Conservation (phyloP, 64 coral and sea anemone species). For the Dendrophyllia cribrosa region DNA sequence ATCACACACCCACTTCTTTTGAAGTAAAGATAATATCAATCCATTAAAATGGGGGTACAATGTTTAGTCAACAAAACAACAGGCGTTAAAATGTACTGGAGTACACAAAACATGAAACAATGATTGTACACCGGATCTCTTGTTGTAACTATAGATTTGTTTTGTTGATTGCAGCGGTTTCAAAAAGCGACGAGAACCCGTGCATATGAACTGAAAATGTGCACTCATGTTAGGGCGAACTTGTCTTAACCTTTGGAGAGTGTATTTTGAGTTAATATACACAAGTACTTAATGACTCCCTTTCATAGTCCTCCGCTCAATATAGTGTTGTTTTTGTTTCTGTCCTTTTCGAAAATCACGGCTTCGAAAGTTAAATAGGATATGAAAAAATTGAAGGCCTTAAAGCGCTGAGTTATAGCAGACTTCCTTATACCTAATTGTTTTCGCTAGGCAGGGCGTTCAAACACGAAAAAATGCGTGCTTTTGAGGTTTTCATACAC, state of each 20-base stretch:
- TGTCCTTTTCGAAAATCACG: not conserved
- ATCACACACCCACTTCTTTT: no score
- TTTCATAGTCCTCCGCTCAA: not conserved
- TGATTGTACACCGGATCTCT: no score
- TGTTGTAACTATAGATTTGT: no score
- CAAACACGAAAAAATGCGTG: slow-evolving; percentile 32
- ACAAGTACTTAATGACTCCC: slow-evolving; percentile 5
- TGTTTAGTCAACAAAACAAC: no score
- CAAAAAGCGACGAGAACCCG: not conserved
- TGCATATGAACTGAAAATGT: not conserved
- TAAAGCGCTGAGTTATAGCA: no score
- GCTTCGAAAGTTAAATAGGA: not conserved
- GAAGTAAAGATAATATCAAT: no score
- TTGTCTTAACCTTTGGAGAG: not conserved
- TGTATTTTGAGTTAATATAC: not conserved
- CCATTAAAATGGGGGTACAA: no score
- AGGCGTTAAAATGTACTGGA: no score
- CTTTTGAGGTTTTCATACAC: not conserved
- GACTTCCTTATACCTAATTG: no score
- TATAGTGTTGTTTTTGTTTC: not conserved
- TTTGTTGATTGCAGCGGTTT: no score
- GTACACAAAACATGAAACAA: no score
- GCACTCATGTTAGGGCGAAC: not conserved
- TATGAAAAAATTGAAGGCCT: not conserved
- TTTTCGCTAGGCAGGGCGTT: not conserved